Conservation (phyloP, 2,797 vertebrate species). For the Enteromius radiatus region DNA sequence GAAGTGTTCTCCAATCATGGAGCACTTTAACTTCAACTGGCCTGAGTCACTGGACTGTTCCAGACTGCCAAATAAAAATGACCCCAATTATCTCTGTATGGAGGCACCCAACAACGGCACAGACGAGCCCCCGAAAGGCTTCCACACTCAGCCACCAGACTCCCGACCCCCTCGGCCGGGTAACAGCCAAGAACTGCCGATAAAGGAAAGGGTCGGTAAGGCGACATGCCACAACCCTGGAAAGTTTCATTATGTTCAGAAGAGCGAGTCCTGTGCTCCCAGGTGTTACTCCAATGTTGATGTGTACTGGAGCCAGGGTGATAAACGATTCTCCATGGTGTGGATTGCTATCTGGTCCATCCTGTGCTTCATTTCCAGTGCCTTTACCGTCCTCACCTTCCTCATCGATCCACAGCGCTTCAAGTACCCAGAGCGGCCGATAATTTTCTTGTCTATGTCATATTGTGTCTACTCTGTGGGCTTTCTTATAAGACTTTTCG, state of each 20-base stretch:
- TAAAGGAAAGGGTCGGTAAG: conserved; percentile 74
- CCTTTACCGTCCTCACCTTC: conserved; percentile 97
- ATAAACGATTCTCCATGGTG: conserved; percentile 92
- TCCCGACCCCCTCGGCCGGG: conserved; percentile 85
- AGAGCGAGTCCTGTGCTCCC: conserved; percentile 92
- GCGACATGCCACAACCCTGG: conserved; percentile 85
- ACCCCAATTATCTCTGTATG: conserved; percentile 98
- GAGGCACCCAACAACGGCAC: conserved; percentile 95
- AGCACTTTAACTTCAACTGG: conserved; percentile 94
- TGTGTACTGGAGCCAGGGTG: conserved; percentile 94
- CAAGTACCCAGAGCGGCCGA: conserved; percentile 96
- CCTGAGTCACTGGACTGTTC: conserved; percentile 94
- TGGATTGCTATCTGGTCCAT: conserved; percentile 97
- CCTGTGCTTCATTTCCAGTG: conserved; percentile 95
- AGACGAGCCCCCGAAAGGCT: conserved; percentile 86
- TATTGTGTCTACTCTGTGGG: conserved; percentile 97
- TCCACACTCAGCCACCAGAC: conserved; percentile 89
- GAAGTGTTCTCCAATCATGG: conserved; percentile 93
- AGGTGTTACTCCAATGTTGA: conserved; percentile 91
- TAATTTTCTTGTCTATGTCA: conserved; percentile 98
- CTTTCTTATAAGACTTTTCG: conserved; percentile 95
- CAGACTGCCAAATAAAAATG: conserved; percentile 93
- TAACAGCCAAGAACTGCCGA: conserved; percentile 68
- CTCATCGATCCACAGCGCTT: conserved; percentile 95
- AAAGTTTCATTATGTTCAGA: conserved; percentile 97